Conservation (phyloP, 2,797 vertebrate genomes). For the Enteromius radiatus region DNA sequence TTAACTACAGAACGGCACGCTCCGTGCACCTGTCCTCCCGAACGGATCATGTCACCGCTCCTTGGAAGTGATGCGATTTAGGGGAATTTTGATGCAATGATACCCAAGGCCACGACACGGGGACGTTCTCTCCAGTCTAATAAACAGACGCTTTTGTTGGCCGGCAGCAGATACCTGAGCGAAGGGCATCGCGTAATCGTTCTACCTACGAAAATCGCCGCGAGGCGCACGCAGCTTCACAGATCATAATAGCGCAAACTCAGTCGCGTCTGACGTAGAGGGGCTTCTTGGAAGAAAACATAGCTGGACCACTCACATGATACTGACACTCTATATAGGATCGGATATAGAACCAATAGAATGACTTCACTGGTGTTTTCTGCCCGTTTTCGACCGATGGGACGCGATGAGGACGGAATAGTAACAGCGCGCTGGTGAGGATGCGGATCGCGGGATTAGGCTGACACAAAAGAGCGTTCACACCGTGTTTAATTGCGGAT, state of each 20-base stretch:
- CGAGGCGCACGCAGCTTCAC: slow-evolving; percentile 10
- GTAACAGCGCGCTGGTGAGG: slow-evolving; percentile 22
- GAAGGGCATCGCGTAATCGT: slow-evolving; percentile 32
- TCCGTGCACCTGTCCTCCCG: slow-evolving; percentile 39
- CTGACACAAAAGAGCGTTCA: slow-evolving; percentile 74
- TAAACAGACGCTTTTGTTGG: slow-evolving; percentile 44
- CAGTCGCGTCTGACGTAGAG: slow-evolving; percentile 73
- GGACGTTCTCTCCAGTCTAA: slow-evolving; percentile 11
- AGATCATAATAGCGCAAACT: slow-evolving; percentile 72
- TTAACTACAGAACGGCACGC: slow-evolving; percentile 20
- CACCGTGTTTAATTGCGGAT: slow-evolving; percentile 79
- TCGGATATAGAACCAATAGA: slow-evolving; percentile 52
- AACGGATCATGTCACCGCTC: slow-evolving; percentile 34
- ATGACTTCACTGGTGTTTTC: slow-evolving; percentile 48
- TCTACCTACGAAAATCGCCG: slow-evolving; percentile 15
- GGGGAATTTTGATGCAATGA: slow-evolving; percentile 39
- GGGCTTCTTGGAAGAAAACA: slow-evolving; percentile 55
- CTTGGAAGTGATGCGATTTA: slow-evolving; percentile 24
- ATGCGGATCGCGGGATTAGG: slow-evolving; percentile 54
- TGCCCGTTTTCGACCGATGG: slow-evolving; percentile 47
- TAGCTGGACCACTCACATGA: slow-evolving; percentile 59
- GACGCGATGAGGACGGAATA: slow-evolving; percentile 25
- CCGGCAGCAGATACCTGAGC: slow-evolving; percentile 20
- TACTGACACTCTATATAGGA: slow-evolving; percentile 39
- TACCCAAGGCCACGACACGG: slow-evolving; percentile 30